A percentile compares a stretch with the other conserved stretches of the same genome.
Conservation (phyloP, 2,797 vertebrate genomes). For the Parambassis ranga region DNA sequence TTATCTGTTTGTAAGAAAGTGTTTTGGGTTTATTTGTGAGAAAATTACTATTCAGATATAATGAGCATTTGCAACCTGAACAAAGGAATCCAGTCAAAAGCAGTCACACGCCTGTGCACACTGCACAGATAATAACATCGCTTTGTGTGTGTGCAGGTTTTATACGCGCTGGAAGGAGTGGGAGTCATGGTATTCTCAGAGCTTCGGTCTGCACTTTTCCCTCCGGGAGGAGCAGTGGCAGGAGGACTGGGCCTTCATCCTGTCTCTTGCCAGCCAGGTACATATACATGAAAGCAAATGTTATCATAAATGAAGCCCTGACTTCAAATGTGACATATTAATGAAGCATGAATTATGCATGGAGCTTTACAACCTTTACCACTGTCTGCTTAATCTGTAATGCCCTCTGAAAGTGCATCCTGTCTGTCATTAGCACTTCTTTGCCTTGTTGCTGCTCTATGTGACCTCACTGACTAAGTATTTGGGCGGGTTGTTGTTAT, state of each 20-base stretch:
- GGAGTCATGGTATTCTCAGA: constrained; percentile 99
- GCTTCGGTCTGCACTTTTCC: constrained; percentile 97
- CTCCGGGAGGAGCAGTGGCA: constrained; percentile 98
- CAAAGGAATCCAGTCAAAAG: neutral
- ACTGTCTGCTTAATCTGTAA: constrained; percentile 26
- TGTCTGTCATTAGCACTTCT: constrained; percentile 47
- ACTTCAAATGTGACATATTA: constrained; percentile 29
- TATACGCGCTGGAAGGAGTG: constrained; percentile 98
- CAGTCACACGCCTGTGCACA: neutral
- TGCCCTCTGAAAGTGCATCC: constrained; percentile 52
- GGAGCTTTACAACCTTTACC: constrained; percentile 19
- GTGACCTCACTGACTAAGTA: constrained; percentile 47
- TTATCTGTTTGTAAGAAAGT: constrained; percentile 13
- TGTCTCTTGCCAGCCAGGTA: constrained; percentile 97
- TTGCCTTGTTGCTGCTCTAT: constrained; percentile 6
- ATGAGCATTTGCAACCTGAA: constrained; percentile 7
- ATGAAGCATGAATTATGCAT: constrained; percentile 60
- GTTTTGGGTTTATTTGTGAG: constrained; percentile 19
- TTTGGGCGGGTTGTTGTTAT: constrained; percentile 55
- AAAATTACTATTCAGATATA: constrained; percentile 27
- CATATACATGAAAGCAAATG: constrained; percentile 15
- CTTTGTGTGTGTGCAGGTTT: constrained; percentile 82
- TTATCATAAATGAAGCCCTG: no score
- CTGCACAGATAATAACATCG: constrained; percentile 12
- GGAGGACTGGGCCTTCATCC: constrained; percentile 98